Evolutionary conservation across 1,140 invertebrate species (phyloP).

Genomic region (Brachystomella parvula): DNA sequence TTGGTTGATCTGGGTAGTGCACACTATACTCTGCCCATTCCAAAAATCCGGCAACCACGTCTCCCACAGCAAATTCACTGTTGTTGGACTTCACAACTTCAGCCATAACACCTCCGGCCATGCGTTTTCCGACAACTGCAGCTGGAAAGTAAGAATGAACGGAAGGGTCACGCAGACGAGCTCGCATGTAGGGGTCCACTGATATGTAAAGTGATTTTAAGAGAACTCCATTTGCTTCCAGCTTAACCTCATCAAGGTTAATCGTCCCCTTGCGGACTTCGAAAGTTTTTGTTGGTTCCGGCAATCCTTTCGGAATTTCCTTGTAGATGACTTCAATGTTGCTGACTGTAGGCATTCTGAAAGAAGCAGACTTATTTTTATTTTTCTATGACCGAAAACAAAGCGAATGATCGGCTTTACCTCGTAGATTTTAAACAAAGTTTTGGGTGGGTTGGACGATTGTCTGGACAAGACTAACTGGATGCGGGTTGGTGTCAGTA

Average conservation of each 20-base stretch:
- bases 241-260: background rate
- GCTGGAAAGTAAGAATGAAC: slow-evolving; percentile 13
- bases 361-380: background rate
- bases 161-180: background rate
- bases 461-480: no score
- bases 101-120: background rate
- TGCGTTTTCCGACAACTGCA: slow-evolving; percentile 1
- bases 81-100: slow-evolving; percentile 5
- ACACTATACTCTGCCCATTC: slow-evolving; percentile 14
- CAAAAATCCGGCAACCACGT: background rate
- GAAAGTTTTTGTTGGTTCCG: slow-evolving; percentile 11
- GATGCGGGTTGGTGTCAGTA: no score
- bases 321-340: slow-evolving; percentile 18
- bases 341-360: background rate
- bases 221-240: background rate
- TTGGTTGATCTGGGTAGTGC: background rate
- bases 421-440: no score
- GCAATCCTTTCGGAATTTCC: slow-evolving; percentile 11
- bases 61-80: background rate
- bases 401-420: no score
- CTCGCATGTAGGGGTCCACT: slow-evolving; percentile 19
- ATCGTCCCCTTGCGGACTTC: slow-evolving; percentile 10
- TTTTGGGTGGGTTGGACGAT: no score
- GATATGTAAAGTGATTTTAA: background rate
- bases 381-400: no score